These are phyloP conservation scores for Datnioides undecimradiatus DNA, from an alignment of 2,113 vertebrate genomes.

Conservation along the genomic window DNA sequence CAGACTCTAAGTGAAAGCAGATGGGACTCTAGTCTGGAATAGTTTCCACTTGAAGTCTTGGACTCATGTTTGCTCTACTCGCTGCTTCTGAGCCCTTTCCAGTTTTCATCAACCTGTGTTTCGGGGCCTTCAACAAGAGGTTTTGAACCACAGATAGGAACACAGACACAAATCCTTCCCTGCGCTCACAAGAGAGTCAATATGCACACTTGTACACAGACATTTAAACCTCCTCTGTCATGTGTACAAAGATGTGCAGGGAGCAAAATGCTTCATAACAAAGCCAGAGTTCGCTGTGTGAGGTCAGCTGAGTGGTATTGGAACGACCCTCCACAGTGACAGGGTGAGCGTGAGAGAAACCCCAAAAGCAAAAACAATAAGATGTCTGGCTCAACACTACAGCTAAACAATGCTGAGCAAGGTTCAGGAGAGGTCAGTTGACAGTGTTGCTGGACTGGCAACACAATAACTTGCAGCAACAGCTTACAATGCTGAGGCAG, in stretches of 20 bases:
- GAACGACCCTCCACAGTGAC: slow-evolving; percentile 57
- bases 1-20: slow-evolving; percentile 85
- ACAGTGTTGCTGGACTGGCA: slow-evolving; percentile 33
- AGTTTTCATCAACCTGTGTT: slow-evolving; percentile 68
- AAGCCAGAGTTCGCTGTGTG: slow-evolving; percentile 20
- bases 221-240: slow-evolving; percentile 5
- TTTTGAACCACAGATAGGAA: slow-evolving; percentile 43
- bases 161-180: slow-evolving; percentile 22
- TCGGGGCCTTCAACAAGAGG: slow-evolving; percentile 54
- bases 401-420: slow-evolving; percentile 62
- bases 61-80: slow-evolving; percentile 70
- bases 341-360: slow-evolving; percentile 60
- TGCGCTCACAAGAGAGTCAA: slow-evolving; percentile 9
- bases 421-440: slow-evolving; percentile 60
- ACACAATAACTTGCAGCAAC: slow-evolving; percentile 55
- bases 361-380: slow-evolving; percentile 54
- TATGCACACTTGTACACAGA: neutral
- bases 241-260: slow-evolving; percentile 31
- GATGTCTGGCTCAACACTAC: slow-evolving; percentile 35
- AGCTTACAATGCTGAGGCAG: slow-evolving; percentile 37
- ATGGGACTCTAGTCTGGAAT: slow-evolving; percentile 81
- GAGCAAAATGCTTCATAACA: slow-evolving; percentile 15
- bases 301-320: slow-evolving; percentile 42
- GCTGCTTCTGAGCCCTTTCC: slow-evolving; percentile 69
- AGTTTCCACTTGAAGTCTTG: slow-evolving; percentile 86